Percentiles rank a stretch among this genome's conserved stretches.
Evolutionary conservation across 2,888 invertebrate genomes (phyloP).

Genomic region (Stictocephala bisonia): DNA sequence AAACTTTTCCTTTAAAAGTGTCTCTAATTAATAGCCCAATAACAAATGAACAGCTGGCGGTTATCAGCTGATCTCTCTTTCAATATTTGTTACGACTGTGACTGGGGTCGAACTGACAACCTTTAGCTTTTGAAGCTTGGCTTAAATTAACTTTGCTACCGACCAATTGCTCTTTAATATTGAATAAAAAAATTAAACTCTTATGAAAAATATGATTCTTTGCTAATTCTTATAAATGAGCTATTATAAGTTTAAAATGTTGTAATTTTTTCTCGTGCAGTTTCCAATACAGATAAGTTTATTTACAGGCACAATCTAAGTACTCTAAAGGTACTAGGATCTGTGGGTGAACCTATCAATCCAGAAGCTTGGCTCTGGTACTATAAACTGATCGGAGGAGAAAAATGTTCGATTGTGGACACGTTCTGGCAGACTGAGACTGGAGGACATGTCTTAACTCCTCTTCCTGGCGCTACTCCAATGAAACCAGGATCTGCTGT

Average conservation of each 20-base stretch:
- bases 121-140: too few species aligned
- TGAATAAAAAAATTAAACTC: too few species aligned
- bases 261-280: too few species aligned
- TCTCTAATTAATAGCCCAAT: too few species aligned
- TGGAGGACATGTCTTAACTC: conserved; percentile 96
- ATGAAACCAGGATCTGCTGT: conserved; percentile 99
- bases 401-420: conserved; percentile 92
- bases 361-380: conserved; percentile 99
- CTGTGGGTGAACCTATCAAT: conserved; percentile 99
- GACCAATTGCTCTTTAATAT: too few species aligned
- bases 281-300: background rate
- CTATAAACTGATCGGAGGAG: conserved; percentile 82
- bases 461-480: conserved; percentile 94
- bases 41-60: too few species aligned
- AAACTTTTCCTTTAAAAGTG: too few species aligned
- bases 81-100: too few species aligned
- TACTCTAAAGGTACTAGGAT: conserved; percentile 85
- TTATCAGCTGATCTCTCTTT: too few species aligned
- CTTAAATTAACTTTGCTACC: too few species aligned
- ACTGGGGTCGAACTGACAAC: too few species aligned
- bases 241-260: background rate
- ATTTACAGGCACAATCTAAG: conserved; percentile 72
- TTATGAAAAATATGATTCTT: too few species aligned
- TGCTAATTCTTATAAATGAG: background rate
- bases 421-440: conserved; percentile 99